These are phyloP conservation scores for Aspiorhynchus laticeps DNA, from an alignment of 2,113 vertebrate species.

Conservation along the genomic window DNA sequence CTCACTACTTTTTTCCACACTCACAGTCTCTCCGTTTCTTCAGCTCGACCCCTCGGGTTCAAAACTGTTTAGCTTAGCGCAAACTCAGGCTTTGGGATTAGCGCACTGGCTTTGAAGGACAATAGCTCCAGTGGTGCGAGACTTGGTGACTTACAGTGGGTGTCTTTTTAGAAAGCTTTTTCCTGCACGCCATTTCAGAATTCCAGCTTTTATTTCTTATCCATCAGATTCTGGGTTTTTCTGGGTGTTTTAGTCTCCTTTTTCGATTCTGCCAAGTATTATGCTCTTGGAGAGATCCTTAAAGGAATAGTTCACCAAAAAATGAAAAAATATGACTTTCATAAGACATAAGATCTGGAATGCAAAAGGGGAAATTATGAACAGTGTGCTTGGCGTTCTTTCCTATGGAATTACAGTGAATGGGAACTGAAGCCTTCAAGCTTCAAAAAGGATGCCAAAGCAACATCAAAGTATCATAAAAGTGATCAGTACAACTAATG, in stretches of 20 bases:
- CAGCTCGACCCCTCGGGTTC: constrained; percentile 7
- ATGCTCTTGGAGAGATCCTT: not conserved
- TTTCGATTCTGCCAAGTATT: not conserved
- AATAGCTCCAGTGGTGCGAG: constrained; percentile 10
- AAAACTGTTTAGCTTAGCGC: constrained; percentile 30
- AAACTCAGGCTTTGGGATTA: constrained; percentile 22
- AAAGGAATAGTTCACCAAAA: not conserved
- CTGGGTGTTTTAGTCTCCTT: not conserved
- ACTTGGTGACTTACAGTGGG: constrained; percentile 21
- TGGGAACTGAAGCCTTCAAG: not conserved
- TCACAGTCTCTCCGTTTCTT: constrained; percentile 20
- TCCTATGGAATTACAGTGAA: not conserved
- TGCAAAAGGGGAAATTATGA: not conserved
- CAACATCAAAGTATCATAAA: not conserved
- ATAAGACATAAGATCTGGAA: not conserved
- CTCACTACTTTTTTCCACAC: constrained; percentile 31
- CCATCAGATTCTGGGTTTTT: not conserved
- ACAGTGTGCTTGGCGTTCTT: not conserved
- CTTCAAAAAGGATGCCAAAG: not conserved
- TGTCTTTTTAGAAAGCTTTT: constrained; percentile 7
- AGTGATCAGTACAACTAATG: not conserved
- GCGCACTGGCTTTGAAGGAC: constrained; percentile 7
- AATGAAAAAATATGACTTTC: not conserved
- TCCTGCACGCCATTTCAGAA: constrained; percentile 3
- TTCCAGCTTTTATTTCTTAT: not conserved